Conservation (phyloP, 2,113 vertebrate species). For the Caranx melampygus region DNA sequence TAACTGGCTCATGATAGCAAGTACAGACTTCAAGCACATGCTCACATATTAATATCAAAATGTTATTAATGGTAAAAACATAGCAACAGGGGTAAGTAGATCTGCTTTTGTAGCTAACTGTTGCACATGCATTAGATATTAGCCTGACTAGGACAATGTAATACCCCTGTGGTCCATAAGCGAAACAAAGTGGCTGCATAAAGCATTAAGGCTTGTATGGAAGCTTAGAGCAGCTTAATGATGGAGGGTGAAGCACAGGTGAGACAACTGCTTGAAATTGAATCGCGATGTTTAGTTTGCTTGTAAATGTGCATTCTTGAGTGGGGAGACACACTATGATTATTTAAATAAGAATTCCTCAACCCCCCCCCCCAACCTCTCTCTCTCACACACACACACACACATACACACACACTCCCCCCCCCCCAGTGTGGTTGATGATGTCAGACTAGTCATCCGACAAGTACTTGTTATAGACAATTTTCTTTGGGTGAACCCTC, state of each 20-base stretch:
- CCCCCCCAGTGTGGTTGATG: not conserved
- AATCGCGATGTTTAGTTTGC: slow-evolving; percentile 17
- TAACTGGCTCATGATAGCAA: not conserved
- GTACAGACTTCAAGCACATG: not conserved
- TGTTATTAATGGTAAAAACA: slow-evolving; percentile 28
- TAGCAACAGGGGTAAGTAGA: not conserved
- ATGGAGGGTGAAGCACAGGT: slow-evolving; percentile 8
- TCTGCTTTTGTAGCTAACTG: slow-evolving; percentile 24
- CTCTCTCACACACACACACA: no score
- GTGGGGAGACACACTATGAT: not conserved
- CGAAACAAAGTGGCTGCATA: slow-evolving; percentile 27
- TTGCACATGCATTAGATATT: slow-evolving; percentile 31
- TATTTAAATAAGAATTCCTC: no score
- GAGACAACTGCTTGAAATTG: not conserved
- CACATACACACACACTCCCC: no score
- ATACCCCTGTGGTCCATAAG: slow-evolving; percentile 25
- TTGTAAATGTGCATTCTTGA: slow-evolving; percentile 18
- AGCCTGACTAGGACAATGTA: slow-evolving; percentile 20
- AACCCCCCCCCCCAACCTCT: no score
- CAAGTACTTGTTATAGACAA: not conserved
- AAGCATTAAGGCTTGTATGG: slow-evolving; percentile 34
- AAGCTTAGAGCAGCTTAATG: slow-evolving; percentile 7
- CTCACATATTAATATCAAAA: slow-evolving; percentile 23
- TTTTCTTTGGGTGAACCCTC: not conserved
- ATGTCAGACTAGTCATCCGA: not conserved